A percentile compares a stretch with the other conserved stretches of the same genome.
Evolutionary conservation across 1,140 invertebrate genomes (phyloP).

Genomic region (Calycopis cecrops): DNA sequence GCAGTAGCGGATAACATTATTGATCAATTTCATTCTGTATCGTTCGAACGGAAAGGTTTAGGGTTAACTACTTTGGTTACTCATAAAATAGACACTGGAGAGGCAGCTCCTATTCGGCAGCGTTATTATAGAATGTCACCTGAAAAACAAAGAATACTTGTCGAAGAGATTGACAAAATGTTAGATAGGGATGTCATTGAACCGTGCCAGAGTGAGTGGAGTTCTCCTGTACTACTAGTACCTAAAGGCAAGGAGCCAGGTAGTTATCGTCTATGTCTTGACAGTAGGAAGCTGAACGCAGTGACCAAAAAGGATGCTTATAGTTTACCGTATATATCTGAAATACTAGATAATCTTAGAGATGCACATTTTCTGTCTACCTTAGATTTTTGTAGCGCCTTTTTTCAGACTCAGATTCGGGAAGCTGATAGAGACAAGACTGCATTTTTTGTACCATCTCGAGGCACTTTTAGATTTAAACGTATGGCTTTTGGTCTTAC

Average conservation of each 20-base stretch:
- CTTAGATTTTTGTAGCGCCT: not conserved
- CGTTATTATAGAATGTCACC: conserved; percentile 1
- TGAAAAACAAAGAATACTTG: not conserved
- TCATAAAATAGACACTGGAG: not conserved
- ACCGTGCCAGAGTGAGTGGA: not conserved
- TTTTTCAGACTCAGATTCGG: not conserved
- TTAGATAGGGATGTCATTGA: not conserved
- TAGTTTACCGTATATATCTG: not conserved
- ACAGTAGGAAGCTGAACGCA: not conserved
- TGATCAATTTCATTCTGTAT: not conserved
- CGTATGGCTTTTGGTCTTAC: conserved; percentile 2
- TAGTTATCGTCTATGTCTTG: not conserved
- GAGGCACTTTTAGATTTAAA: not conserved
- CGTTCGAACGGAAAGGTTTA: not conserved
- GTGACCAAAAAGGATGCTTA: conserved; percentile 1
- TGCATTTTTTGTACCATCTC: not conserved
- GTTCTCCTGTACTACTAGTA: not conserved
- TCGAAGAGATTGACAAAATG: not conserved
- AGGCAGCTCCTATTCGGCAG: not conserved
- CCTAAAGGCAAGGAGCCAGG: not conserved
- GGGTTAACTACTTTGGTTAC: not conserved
- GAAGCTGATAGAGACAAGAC: not conserved
- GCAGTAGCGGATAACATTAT: not conserved
- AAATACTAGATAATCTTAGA: not conserved
- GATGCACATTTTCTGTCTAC: not conserved